Evolutionary conservation across 2,113 vertebrate species (phyloP), one percentile per base, ranked within the genome.

Genomic region (Poeciliopsis turrubarensis): DNA sequence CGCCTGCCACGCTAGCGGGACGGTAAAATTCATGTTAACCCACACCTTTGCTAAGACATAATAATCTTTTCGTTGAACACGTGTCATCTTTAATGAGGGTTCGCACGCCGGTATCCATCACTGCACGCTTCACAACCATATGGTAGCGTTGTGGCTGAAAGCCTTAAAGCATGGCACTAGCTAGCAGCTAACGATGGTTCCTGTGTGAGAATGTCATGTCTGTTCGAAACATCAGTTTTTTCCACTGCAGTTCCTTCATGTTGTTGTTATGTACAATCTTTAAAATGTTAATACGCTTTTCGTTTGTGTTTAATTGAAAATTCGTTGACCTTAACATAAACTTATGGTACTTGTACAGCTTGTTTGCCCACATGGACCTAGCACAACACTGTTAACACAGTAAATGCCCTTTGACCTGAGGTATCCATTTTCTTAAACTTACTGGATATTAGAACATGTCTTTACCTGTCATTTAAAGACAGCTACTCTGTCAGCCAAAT

Each of bases 331-430:
- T 9, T 0, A 29, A 27, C 51, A 5, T 34, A 2, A 19, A 41
- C n/a, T 60, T 60, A 12, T 11, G 34, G 34, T 37, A 25, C 63
- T 75, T 57, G 57, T 75, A n/a, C 72, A 51, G 31, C 22, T 66
- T 74, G 25, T 79, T 84, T 72, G 72, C 75, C 63, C 77, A 70
- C 70, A 74, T 71, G 44, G 76, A 54, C 22, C 80, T 51, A 80
- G 51, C 80, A 60, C 66, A 73, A 44, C 57, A 47, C 75, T 73
- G 77, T 82, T 87, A 77, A 88, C 81, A 70, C 64, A 78, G 80
- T 74, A 71, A 69, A 78, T 91, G 87, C 91, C 84, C 92, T 93
- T 92, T 92, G 91, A 91, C 91, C 91, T 34, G 67, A 81, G 86
- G 86, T 87, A 81, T 90, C 91, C 89, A 90, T 92, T 91, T 91